Evolutionary conservation across 2,113 vertebrate genomes (phyloP), one percentile per base, ranked within the genome.

Genomic region (Microcebus tavaratra): DNA sequence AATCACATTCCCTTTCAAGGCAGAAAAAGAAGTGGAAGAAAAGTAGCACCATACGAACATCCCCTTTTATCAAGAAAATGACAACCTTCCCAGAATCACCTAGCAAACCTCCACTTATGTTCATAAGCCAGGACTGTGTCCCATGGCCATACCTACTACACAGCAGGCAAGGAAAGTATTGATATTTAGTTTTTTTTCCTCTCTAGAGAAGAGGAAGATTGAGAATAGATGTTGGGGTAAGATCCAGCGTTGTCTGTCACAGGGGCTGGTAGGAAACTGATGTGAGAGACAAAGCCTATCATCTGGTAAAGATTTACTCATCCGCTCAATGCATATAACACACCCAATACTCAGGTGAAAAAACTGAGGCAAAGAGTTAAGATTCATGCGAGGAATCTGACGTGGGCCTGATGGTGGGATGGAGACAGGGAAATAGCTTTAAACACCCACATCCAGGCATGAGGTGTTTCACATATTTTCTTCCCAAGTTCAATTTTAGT

Each of bases 61-160:
- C 29, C 15, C n/a, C 45, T 92, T 95, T 91, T 45, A 48, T 95
- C n/a, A 79, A n/a, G 67, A 67, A 59, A 86, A 88, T 79, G 59
- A 48, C 91, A 84, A 36, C 39, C 57, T 90, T 67, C 31, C n/a
- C n/a, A 61, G 63, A 76, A 68, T 68, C 11, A 20, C 50, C 53
- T 68, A 34, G 25, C 13, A 88, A 50, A 39, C 21, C 1, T 55
- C 65, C 12, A 5, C 48, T 34, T 72, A 23, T 2, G 20, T 45
- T 78, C 53, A 21, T 59, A 68, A 39, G 72, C 34, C n/a, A 65
- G 76, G 80, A 73, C 6, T 11, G 23, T 57, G 70, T 96, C 65
- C 73, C 0, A 1, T 67, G 67, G 18, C 65, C 42, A 50, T n/a
- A 27, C 20, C 8, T 42, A 8, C 42, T 70, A 18, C 29, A 48